phyloP scores from a whole-genome alignment of 1,140 invertebrate species.

The Parasteatoda tepidariorum region DNA sequence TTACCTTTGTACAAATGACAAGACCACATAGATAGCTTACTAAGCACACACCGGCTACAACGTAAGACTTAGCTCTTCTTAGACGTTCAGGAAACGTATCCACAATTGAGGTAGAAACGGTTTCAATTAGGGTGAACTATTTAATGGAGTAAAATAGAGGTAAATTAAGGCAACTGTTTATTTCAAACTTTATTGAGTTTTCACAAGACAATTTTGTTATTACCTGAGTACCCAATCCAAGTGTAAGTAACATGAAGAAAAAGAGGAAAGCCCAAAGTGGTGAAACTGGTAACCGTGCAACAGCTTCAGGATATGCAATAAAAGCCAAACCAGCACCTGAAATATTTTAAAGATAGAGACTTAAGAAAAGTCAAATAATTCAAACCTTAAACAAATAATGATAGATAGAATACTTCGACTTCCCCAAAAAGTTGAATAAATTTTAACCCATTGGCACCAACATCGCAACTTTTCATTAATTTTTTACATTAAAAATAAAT shows the following conservation, averaged over 20 bases:
- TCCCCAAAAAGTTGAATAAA: too few relatives aligned
- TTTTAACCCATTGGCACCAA: too few relatives aligned
- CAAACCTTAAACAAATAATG: too few relatives aligned
- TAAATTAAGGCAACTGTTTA: background rate
- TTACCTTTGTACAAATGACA: constrained; percentile 70
- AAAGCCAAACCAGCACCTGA: constrained; percentile 66
- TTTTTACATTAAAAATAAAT: too few relatives aligned
- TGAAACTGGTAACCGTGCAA: constrained; percentile 66
- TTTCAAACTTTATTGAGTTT: background rate
- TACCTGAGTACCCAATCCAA: constrained; percentile 71
- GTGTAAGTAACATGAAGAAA: constrained; percentile 75
- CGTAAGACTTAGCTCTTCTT: constrained; percentile 62
- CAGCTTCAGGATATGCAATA: constrained; percentile 68
- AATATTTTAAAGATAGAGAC: background rate
- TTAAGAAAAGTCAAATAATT: background rate
- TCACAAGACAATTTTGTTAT: background rate
- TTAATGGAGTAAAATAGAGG: constrained; percentile 8
- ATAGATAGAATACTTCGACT: too few relatives aligned
- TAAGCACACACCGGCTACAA: constrained; percentile 66
- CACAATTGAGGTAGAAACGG: constrained; percentile 65
- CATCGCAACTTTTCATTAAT: too few relatives aligned
- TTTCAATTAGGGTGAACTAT: constrained; percentile 68
- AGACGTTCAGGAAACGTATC: constrained; percentile 65
- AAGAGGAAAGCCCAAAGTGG: constrained; percentile 72
- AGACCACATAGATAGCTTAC: constrained; percentile 69